Conservation (phyloP, 2,888 invertebrate genomes). For the Eupithecia inturbata region DNA sequence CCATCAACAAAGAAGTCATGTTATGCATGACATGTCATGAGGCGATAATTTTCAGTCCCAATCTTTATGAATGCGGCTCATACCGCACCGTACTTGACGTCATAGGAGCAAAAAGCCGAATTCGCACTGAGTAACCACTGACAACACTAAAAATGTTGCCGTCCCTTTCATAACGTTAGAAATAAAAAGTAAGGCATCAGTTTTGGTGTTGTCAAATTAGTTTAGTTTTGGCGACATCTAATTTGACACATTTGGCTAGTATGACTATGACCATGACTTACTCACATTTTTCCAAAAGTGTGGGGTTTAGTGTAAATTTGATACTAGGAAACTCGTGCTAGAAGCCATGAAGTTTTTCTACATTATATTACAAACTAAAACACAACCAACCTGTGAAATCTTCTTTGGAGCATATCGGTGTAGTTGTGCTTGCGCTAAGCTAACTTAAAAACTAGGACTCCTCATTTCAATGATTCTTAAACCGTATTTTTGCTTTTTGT, state of each 20-base stretch:
- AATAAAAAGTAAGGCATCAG: no score
- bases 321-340: neutral
- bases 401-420: conserved; percentile 2
- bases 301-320: neutral
- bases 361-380: neutral
- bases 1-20: neutral
- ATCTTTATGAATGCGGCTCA: neutral
- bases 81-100: neutral
- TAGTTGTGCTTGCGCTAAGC: neutral
- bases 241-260: neutral
- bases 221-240: neutral
- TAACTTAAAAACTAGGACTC: neutral
- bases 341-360: conserved; percentile 2
- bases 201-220: neutral
- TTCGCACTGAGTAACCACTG: neutral
- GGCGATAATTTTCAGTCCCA: neutral
- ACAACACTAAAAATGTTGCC: neutral
- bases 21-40: neutral
- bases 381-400: neutral
- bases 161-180: no score
- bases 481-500: neutral
- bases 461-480: neutral
- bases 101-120: neutral
- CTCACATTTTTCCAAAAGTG: neutral
- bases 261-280: neutral